Percentiles rank a stretch among this genome's conserved stretches.
phyloP scores from a whole-genome alignment of 37 sponge, comb jelly and placozoan species.

The Halichondria panicea region DNA sequence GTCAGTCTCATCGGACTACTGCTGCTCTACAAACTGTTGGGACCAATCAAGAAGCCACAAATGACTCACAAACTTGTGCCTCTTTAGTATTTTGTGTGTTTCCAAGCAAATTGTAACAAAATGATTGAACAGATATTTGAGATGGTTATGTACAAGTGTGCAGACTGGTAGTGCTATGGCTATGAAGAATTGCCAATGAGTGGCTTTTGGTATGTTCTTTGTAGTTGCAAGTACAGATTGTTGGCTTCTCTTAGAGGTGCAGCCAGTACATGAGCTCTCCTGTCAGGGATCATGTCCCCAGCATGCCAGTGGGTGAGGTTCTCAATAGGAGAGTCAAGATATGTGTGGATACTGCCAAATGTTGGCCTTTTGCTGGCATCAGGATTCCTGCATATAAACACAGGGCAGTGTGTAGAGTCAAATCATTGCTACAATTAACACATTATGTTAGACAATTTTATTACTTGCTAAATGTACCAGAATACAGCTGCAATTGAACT shows the following conservation, averaged over 20 bases:
- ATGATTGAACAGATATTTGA: no score
- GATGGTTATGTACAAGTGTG: no score
- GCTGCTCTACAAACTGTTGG: no score
- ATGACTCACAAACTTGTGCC: no score
- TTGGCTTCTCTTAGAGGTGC: conserved; percentile 45
- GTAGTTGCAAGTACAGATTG: conserved; percentile 55
- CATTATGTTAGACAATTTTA: background rate
- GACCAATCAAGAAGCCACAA: no score
- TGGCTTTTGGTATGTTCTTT: conserved; percentile 58
- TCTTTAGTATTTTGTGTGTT: no score
- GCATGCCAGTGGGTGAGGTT: conserved; percentile 47
- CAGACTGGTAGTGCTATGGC: no score
- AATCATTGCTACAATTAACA: background rate
- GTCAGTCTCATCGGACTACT: no score
- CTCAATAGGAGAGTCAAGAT: conserved; percentile 48
- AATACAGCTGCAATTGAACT: background rate
- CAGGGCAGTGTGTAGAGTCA: no score
- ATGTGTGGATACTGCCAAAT: conserved; percentile 52
- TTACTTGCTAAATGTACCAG: background rate
- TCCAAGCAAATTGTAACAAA: no score
- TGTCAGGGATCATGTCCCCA: conserved; percentile 10
- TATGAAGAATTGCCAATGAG: background rate
- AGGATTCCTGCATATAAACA: conserved; percentile 56
- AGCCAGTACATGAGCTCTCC: conserved; percentile 42
- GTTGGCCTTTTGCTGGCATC: conserved; percentile 37